phyloP scores from a whole-genome alignment of 1,140 invertebrate genomes.

The Leptinotarsa defecta region DNA sequence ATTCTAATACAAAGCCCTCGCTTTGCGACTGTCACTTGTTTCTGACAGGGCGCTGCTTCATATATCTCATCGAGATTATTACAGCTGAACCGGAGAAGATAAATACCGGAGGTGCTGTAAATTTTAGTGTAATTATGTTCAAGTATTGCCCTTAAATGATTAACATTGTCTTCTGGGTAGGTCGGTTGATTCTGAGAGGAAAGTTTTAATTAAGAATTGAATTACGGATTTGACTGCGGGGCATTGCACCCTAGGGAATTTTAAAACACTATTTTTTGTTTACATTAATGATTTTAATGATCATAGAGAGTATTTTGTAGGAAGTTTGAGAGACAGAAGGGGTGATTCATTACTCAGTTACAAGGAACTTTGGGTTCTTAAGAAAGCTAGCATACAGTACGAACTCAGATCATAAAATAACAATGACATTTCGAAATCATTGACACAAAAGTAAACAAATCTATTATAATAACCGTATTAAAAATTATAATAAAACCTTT shows the following conservation, averaged over 20 bases:
- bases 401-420: too few relatives aligned
- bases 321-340: neutral
- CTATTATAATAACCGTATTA: too few relatives aligned
- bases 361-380: too few relatives aligned
- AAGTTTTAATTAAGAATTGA: slow-evolving; percentile 16
- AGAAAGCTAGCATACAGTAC: too few relatives aligned
- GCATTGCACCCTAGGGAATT: neutral
- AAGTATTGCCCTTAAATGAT: slow-evolving; percentile 21
- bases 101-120: slow-evolving; percentile 20
- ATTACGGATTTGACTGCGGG: neutral
- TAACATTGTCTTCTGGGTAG: slow-evolving; percentile 17
- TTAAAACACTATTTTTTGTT: slow-evolving; percentile 3
- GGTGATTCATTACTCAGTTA: neutral
- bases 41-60: slow-evolving; percentile 37
- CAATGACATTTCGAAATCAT: too few relatives aligned
- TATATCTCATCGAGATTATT: slow-evolving; percentile 33
- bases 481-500: too few relatives aligned
- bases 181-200: slow-evolving; percentile 7
- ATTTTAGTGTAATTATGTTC: slow-evolving; percentile 20
- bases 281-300: neutral
- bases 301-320: neutral
- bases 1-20: slow-evolving; percentile 36
- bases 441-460: too few relatives aligned
- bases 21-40: slow-evolving; percentile 36
- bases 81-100: slow-evolving; percentile 9